These are phyloP conservation scores for Porites cylindrica DNA, from an alignment of 92 coral and sea anemone species.

Conservation along the genomic window DNA sequence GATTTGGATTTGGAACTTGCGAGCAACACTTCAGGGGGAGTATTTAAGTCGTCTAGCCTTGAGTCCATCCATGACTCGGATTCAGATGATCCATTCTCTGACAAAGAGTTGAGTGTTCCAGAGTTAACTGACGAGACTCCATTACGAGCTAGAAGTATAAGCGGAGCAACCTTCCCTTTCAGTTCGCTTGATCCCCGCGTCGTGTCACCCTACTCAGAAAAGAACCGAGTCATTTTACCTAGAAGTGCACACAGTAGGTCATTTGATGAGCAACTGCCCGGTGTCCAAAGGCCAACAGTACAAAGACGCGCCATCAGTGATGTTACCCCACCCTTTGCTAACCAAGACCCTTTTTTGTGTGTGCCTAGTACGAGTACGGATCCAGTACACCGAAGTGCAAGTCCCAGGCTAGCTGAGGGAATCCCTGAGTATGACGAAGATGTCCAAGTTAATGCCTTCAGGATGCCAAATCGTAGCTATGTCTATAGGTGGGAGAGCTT, in stretches of 20 bases:
- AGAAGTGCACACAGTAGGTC: conserved; percentile 36
- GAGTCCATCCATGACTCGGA: conserved; percentile 33
- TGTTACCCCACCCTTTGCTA: conserved; percentile 7
- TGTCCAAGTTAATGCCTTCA: conserved; percentile 2
- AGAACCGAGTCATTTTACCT: conserved; percentile 70
- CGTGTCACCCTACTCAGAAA: conserved; percentile 69
- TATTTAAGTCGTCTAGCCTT: not conserved
- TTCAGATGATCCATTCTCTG: conserved; percentile 8
- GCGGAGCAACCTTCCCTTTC: conserved; percentile 88
- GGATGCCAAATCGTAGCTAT: conserved; percentile 34
- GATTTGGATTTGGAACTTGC: not conserved
- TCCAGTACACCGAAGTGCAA: not conserved
- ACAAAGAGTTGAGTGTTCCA: conserved; percentile 18
- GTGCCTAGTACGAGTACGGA: not conserved
- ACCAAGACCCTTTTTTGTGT: not conserved
- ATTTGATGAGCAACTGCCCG: conserved; percentile 21
- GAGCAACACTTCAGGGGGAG: not conserved
- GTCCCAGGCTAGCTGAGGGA: not conserved
- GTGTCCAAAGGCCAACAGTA: conserved; percentile 14
- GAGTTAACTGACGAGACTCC: conserved; percentile 67
- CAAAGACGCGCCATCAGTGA: conserved; percentile 39
- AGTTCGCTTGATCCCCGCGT: conserved; percentile 90
- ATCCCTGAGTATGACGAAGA: conserved; percentile 8
- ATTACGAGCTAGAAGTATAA: conserved; percentile 71
- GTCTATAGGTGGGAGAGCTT: conserved; percentile 37